Conservation (phyloP, 2,797 vertebrate species). For the Choloepus didactylus region DNA sequence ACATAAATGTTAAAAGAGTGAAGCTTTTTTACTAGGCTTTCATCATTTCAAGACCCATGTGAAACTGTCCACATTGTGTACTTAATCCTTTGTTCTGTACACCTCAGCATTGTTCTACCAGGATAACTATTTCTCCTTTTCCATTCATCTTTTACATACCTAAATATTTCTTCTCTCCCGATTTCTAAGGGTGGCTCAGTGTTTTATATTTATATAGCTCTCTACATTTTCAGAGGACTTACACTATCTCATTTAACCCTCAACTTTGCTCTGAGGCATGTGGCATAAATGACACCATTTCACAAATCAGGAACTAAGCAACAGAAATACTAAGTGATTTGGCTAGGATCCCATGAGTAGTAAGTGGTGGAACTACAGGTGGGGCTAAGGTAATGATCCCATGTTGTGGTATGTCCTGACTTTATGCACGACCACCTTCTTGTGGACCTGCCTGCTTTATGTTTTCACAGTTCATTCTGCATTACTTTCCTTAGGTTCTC, state of each 20-base stretch:
- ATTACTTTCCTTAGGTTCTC: not conserved
- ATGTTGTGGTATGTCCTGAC: not conserved
- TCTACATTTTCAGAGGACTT: conserved; percentile 10
- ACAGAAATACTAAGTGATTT: not conserved
- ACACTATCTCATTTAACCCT: not conserved
- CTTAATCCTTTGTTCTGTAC: not conserved
- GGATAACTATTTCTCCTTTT: not conserved
- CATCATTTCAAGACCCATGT: not conserved
- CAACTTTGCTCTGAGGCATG: not conserved
- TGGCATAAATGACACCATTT: not conserved
- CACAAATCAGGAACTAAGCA: conserved; percentile 10
- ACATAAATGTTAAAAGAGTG: not conserved
- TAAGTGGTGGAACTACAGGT: not conserved
- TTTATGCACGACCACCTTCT: not conserved
- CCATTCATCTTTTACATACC: not conserved
- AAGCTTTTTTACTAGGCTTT: conserved; percentile 24
- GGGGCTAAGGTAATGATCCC: not conserved
- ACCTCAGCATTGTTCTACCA: not conserved
- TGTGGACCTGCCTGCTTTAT: not conserved
- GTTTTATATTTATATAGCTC: not conserved
- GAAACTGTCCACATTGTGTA: not conserved
- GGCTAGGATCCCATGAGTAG: not conserved
- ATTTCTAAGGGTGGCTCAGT: not conserved
- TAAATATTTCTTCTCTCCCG: not conserved
- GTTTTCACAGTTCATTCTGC: not conserved